Base-by-base conservation (phyloP, 2,113 vertebrate species). In the Bujurquina vittata region DNA sequence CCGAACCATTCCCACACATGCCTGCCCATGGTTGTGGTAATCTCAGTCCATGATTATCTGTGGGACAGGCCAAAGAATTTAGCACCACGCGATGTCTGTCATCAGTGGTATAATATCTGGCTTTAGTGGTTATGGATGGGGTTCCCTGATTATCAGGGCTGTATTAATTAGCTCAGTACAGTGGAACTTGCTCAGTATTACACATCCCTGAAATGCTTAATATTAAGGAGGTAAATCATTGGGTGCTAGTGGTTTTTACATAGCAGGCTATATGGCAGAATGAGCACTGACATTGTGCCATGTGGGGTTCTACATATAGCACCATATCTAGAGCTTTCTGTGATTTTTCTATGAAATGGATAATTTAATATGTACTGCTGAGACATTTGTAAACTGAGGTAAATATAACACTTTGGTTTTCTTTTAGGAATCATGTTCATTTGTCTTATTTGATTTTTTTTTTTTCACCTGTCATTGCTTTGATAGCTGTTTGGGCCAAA, bases 401-500 rank as follows among this genome's bases (percentile, higher is more conserved):
- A 77, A 58, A 87, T 81, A 81, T 87, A 79, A 79, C 72, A 61
- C 83, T 85, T 83, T 84, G 86, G 40, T 90, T 93, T 88, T 81
- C 67, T 84, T 89, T 81, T 35, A 88, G 69, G 60, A 88, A 90
- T 89, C 83, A 87, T 87, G 61, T 84, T 87, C 69, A 77, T 87
- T 81, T 85, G 33, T 75, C 86, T 61, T 43, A 11, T 75, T 84
- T 83, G 3, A 15, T 73, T 67, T 76, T 73, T 67, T 84, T 75
- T 85, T 90, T 78, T 61, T 46, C 88, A 79, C 89, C 72, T 54
- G 69, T 88, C 85, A 79, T 87, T 92, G 91, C 88, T 94, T 93
- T 94, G 89, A 90, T 91, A 94, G 92, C 85, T 89, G 83, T 93
- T 85, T 91, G 89, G 93, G 92, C 90, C 92, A 91, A 93, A 92